Evolutionary conservation across 2,888 invertebrate species (phyloP).

Genomic region (Hemaris fuciformis): DNA sequence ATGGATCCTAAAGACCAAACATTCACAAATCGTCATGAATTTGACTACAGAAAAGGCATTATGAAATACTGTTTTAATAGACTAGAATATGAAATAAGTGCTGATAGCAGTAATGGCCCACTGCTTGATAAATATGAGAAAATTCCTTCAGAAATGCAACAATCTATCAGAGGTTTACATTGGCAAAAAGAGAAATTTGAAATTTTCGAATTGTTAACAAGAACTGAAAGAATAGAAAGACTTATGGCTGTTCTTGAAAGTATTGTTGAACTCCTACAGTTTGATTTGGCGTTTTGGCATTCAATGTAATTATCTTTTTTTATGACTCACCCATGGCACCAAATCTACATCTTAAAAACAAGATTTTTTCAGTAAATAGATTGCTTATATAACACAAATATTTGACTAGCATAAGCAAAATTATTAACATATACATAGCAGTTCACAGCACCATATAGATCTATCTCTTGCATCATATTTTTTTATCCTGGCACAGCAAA

Average conservation of each 20-base stretch:
- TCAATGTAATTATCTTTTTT: constrained; percentile 54
- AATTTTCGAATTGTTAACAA: constrained; percentile 61
- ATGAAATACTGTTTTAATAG: constrained; percentile 68
- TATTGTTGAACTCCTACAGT: constrained; percentile 76
- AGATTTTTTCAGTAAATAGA: too few relatives aligned
- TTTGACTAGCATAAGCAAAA: too few relatives aligned
- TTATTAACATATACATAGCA: too few relatives aligned
- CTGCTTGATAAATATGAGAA: constrained; percentile 56
- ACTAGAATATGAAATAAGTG: constrained; percentile 60
- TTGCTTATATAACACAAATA: too few relatives aligned
- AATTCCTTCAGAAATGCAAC: constrained; percentile 59
- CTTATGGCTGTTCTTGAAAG: constrained; percentile 74
- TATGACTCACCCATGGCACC: too few relatives aligned
- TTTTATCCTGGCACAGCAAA: too few relatives aligned
- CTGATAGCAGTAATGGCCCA: constrained; percentile 55
- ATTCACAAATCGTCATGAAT: constrained; percentile 57
- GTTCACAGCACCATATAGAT: too few relatives aligned
- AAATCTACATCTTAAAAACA: background rate
- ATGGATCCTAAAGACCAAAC: constrained; percentile 57
- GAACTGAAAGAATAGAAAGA: constrained; percentile 71
- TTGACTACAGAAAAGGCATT: constrained; percentile 55
- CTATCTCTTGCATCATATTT: too few relatives aligned
- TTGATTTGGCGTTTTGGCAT: constrained; percentile 81
- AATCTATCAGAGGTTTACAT: constrained; percentile 58
- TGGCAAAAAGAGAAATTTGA: constrained; percentile 71